A percentile compares a stretch with the other conserved stretches of the same genome.
Conservation (phyloP, 2,113 vertebrate genomes). For the Phasianus colchicus region DNA sequence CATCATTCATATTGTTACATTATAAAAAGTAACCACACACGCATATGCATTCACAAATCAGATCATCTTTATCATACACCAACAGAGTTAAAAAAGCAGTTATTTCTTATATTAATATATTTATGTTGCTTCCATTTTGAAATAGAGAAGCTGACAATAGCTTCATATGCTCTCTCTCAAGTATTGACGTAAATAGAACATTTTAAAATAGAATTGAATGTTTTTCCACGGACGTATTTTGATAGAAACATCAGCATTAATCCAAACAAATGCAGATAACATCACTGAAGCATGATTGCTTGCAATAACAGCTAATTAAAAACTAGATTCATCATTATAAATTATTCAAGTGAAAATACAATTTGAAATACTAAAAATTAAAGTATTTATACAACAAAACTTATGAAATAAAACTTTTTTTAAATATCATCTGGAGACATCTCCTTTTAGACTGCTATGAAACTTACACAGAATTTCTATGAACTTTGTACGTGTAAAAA, state of each 20-base stretch:
- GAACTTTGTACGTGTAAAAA: slow-evolving; percentile 26
- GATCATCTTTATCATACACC: slow-evolving; percentile 80
- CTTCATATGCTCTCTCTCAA: slow-evolving; percentile 77
- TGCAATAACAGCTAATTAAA: slow-evolving; percentile 74
- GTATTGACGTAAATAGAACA: slow-evolving; percentile 67
- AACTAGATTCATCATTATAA: slow-evolving; percentile 77
- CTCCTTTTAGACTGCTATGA: slow-evolving; percentile 57
- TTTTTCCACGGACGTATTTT: slow-evolving; percentile 70
- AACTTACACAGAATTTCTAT: slow-evolving; percentile 54
- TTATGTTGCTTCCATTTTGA: slow-evolving; percentile 75
- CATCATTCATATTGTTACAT: slow-evolving; percentile 76
- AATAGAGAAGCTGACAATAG: slow-evolving; percentile 86
- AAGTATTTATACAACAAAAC: slow-evolving; percentile 78
- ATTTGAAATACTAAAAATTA: slow-evolving; percentile 76
- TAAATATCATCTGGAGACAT: slow-evolving; percentile 67
- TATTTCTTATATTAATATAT: slow-evolving; percentile 77
- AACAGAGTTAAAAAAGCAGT: slow-evolving; percentile 75
- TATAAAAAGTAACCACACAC: slow-evolving; percentile 83
- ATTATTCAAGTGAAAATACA: slow-evolving; percentile 75
- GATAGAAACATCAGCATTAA: slow-evolving; percentile 73
- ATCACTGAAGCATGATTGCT: slow-evolving; percentile 75
- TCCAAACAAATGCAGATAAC: slow-evolving; percentile 76
- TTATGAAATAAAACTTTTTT: slow-evolving; percentile 66
- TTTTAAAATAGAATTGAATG: slow-evolving; percentile 70
- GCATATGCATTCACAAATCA: slow-evolving; percentile 78